phyloP scores from a whole-genome alignment of 2,888 invertebrate species.

The Perithous albicinctus region DNA sequence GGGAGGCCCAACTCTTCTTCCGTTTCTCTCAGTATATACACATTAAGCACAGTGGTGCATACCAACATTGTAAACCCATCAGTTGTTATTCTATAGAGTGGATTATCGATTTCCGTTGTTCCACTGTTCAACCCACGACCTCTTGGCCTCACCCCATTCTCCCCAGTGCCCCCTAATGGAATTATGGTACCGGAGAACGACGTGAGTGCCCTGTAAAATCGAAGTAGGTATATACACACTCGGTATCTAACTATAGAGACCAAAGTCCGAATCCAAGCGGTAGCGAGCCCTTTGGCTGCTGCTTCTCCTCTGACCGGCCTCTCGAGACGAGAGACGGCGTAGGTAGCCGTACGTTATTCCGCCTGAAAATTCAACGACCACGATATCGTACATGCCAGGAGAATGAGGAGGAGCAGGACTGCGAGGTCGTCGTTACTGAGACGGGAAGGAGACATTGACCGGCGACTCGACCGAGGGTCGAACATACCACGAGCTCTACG shows the following conservation, averaged over 20 bases:
- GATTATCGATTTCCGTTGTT: conserved; percentile 36
- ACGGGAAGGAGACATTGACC: conserved; percentile 66
- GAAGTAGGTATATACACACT: conserved; percentile 14
- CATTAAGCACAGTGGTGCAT: neutral
- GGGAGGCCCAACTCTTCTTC: neutral
- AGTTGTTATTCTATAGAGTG: conserved; percentile 22
- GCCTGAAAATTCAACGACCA: conserved; percentile 31
- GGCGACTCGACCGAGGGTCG: conserved; percentile 51
- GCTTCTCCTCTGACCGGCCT: too few species aligned
- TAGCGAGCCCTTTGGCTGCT: neutral
- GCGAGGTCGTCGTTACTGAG: conserved; percentile 40
- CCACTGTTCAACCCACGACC: conserved; percentile 1
- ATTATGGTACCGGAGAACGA: conserved; percentile 20
- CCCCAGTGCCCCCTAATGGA: conserved; percentile 16
- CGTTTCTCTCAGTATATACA: neutral
- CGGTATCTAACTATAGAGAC: neutral
- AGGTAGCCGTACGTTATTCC: conserved; percentile 25
- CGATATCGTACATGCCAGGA: neutral
- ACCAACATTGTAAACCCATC: conserved; percentile 19
- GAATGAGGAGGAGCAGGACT: conserved; percentile 28
- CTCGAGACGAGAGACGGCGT: conserved; percentile 22
- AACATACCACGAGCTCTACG: conserved; percentile 3
- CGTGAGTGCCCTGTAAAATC: conserved; percentile 15
- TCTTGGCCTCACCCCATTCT: neutral
- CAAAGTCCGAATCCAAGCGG: conserved; percentile 18